These are phyloP conservation scores for Volucella inanis DNA, from an alignment of 2,888 invertebrate genomes.

Conservation along the genomic window DNA sequence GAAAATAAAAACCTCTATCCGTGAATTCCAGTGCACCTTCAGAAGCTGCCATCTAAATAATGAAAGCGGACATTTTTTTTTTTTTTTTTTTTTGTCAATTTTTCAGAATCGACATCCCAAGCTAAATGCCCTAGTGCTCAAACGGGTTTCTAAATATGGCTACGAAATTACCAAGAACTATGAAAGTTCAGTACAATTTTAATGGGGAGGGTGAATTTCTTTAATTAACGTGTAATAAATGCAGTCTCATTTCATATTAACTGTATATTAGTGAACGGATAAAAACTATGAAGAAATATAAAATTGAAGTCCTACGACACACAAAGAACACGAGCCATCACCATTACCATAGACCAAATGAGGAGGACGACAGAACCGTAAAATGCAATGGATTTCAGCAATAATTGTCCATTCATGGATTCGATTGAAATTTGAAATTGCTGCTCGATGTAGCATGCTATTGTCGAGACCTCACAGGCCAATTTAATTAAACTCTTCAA, in stretches of 20 bases:
- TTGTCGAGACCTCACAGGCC: constrained; percentile 69
- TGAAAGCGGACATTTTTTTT: constrained; percentile 52
- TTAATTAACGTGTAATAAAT: constrained; percentile 73
- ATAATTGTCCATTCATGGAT: constrained; percentile 73
- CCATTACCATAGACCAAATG: constrained; percentile 1
- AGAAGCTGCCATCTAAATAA: constrained; percentile 46
- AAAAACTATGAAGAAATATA: constrained; percentile 45
- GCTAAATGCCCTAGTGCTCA: constrained; percentile 42
- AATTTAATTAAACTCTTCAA: constrained; percentile 74
- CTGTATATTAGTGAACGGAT: constrained; percentile 42
- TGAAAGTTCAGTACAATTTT: constrained; percentile 55
- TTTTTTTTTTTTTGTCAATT: constrained; percentile 16
- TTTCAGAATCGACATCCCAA: constrained; percentile 57
- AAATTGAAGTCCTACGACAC: constrained; percentile 51
- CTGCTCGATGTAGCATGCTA: constrained; percentile 61
- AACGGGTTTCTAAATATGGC: constrained; percentile 27
- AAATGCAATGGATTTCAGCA: constrained; percentile 66
- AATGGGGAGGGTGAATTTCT: constrained; percentile 49
- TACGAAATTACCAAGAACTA: constrained; percentile 20
- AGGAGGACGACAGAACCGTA: constrained; percentile 36
- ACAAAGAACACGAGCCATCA: constrained; percentile 2
- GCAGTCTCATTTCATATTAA: constrained; percentile 71
- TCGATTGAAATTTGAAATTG: constrained; percentile 74
- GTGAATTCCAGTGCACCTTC: constrained; percentile 27
- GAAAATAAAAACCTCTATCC: constrained; percentile 27